Conservation (phyloP, 2,888 invertebrate species). For the Tetrapedia diversipes region DNA sequence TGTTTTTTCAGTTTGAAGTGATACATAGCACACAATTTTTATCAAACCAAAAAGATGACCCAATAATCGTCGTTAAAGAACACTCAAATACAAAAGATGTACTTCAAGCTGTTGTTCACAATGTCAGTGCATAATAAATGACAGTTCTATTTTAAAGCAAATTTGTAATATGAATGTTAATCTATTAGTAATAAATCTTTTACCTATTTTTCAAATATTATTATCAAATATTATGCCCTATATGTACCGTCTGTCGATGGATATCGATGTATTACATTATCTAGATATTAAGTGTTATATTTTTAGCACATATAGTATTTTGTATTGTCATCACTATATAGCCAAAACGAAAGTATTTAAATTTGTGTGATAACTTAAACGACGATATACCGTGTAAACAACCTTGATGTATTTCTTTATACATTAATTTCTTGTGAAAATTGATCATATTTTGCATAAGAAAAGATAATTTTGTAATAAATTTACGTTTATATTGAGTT, state of each 20-base stretch:
- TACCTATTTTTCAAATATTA: slow-evolving; percentile 37
- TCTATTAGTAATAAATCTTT: slow-evolving; percentile 53
- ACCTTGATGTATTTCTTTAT: slow-evolving; percentile 60
- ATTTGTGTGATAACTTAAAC: slow-evolving; percentile 53
- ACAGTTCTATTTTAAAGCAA: slow-evolving; percentile 30
- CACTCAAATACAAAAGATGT: slow-evolving; percentile 40
- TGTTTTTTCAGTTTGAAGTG: slow-evolving; percentile 32
- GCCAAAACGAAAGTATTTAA: slow-evolving; percentile 43
- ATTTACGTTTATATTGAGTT: not conserved
- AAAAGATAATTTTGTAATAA: slow-evolving; percentile 17
- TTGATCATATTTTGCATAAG: slow-evolving; percentile 21
- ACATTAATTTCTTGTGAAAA: slow-evolving; percentile 38
- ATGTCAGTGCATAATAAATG: slow-evolving; percentile 29
- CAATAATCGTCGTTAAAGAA: slow-evolving; percentile 54
- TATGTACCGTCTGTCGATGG: slow-evolving; percentile 36
- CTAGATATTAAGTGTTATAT: slow-evolving; percentile 45
- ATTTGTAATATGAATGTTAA: slow-evolving; percentile 38
- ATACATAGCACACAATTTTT: slow-evolving; percentile 43
- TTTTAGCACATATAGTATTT: slow-evolving; percentile 52
- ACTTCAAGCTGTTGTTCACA: slow-evolving; percentile 37
- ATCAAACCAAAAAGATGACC: slow-evolving; percentile 47
- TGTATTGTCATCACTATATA: slow-evolving; percentile 65
- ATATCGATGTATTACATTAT: slow-evolving; percentile 52
- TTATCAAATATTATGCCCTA: slow-evolving; percentile 53
- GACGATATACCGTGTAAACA: slow-evolving; percentile 58